Conservation (phyloP, 2,113 vertebrate genomes). For the Cranoglanis bouderius region DNA sequence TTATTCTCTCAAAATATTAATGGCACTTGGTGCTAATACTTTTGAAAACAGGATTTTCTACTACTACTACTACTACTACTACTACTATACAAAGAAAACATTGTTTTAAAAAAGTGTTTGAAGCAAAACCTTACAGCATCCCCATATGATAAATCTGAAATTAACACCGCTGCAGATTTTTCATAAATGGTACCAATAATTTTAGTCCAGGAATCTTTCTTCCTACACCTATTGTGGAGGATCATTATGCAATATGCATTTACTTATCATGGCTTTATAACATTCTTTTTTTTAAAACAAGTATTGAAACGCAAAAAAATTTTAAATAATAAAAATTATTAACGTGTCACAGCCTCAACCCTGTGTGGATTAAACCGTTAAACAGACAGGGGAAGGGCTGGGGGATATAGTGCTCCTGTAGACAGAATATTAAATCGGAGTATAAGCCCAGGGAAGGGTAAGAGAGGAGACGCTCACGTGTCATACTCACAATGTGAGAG, state of each 20-base stretch:
- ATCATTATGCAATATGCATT: background rate
- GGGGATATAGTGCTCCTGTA: background rate
- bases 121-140: background rate
- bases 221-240: background rate
- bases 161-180: background rate
- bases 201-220: background rate
- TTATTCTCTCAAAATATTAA: background rate
- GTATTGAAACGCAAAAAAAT: background rate
- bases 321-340: no score
- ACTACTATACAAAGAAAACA: background rate
- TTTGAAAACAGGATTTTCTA: background rate
- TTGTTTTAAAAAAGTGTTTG: background rate
- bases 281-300: background rate
- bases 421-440: constrained; percentile 2
- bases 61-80: background rate
- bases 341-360: background rate
- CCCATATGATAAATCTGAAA: background rate
- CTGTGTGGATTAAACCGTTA: background rate
- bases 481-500: constrained; percentile 52
- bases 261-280: background rate
- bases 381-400: background rate
- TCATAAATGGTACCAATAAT: background rate
- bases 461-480: constrained; percentile 56
- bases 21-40: background rate
- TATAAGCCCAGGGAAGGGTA: constrained; percentile 24